These are phyloP conservation scores for Bacillus rossius DNA, from an alignment of 1,140 invertebrate species.

Conservation along the genomic window DNA sequence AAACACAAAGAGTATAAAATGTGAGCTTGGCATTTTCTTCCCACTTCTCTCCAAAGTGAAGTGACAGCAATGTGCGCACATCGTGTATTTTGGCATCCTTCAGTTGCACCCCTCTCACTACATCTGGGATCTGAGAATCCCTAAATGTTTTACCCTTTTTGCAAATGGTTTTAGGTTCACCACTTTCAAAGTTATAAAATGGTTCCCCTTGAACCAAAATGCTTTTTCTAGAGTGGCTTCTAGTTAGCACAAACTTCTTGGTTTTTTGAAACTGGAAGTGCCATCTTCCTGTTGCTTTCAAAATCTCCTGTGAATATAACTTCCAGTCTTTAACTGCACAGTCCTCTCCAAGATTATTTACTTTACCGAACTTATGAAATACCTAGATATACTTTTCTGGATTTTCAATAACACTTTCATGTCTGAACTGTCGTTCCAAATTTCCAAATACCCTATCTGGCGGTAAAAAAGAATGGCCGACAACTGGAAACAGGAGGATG, in stretches of 20 bases:
- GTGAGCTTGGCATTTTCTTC: too few species aligned
- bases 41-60: too few species aligned
- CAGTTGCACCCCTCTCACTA: too few species aligned
- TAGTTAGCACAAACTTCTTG: neutral
- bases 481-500: neutral
- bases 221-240: neutral
- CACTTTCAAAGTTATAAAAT: neutral
- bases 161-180: neutral
- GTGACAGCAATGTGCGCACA: too few species aligned
- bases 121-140: too few species aligned
- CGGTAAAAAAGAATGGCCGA: slow-evolving; percentile 3
- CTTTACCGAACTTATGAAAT: neutral
- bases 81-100: too few species aligned
- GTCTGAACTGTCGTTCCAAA: slow-evolving; percentile 10
- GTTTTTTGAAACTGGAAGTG: neutral
- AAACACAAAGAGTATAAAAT: too few species aligned
- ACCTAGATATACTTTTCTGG: slow-evolving; percentile 4
- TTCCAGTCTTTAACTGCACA: neutral
- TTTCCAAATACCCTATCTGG: slow-evolving; percentile 12
- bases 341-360: neutral
- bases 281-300: neutral
- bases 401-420: neutral
- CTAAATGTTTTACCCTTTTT: neutral
- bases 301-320: neutral
- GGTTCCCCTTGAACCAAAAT: neutral